A percentile compares a stretch with the other conserved stretches of the same genome.
phyloP scores from a whole-genome alignment of 2,797 vertebrate species.

The Gila robusta region DNA sequence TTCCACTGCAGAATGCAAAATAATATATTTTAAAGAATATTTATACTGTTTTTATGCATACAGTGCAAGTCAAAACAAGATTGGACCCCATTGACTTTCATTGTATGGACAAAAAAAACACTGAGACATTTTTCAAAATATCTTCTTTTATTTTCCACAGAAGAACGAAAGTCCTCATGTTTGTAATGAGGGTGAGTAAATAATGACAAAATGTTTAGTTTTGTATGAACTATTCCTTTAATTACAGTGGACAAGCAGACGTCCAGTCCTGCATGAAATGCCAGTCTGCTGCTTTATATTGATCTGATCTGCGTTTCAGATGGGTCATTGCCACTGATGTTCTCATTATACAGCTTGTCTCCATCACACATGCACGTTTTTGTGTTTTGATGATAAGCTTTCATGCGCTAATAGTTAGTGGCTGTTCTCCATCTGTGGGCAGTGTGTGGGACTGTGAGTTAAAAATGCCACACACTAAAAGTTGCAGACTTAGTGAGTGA shows the following conservation, averaged over 20 bases:
- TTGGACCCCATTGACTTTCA: background rate
- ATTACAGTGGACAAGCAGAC: background rate
- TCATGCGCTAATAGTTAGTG: conserved; percentile 49
- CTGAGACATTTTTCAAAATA: background rate
- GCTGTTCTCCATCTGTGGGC: conserved; percentile 43
- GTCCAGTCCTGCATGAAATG: background rate
- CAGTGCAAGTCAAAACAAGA: background rate
- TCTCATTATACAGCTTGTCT: conserved; percentile 17
- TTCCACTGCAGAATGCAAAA: background rate
- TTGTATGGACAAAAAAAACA: background rate
- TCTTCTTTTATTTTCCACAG: background rate
- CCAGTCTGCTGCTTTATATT: background rate
- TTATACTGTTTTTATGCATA: background rate
- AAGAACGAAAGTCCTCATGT: background rate
- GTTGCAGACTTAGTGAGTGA: conserved; percentile 49
- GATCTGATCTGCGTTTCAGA: conserved; percentile 19
- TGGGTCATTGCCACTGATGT: conserved; percentile 7
- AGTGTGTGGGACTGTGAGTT: conserved; percentile 31
- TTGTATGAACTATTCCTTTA: conserved; percentile 7
- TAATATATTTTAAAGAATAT: background rate
- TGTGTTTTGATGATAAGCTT: conserved; percentile 34
- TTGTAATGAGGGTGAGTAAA: conserved; percentile 4
- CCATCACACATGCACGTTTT: conserved; percentile 29
- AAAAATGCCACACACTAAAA: conserved; percentile 51
- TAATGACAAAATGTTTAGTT: background rate